Evolutionary conservation across 1,140 invertebrate genomes (phyloP).

Genomic region (Heterodera carotae): DNA sequence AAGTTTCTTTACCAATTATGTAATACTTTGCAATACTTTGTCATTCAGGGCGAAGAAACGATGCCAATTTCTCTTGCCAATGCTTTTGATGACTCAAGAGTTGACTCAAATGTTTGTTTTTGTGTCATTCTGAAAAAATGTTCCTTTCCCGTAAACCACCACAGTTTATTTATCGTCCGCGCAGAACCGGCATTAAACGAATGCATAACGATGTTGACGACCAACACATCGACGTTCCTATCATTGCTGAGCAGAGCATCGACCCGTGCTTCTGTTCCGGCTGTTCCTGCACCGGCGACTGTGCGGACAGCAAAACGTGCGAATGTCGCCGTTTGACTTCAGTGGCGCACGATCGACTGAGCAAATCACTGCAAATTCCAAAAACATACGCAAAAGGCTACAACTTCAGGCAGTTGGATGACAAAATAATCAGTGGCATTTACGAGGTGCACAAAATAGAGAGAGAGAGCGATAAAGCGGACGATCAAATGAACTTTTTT

Average conservation of each 20-base stretch:
- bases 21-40: not conserved
- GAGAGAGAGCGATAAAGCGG: too few relatives aligned
- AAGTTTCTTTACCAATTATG: not conserved
- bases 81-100: conserved; percentile 10
- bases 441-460: conserved; percentile 30
- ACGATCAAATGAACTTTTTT: too few relatives aligned
- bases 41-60: conserved; percentile 22
- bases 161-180: conserved; percentile 21
- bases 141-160: not conserved
- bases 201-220: not conserved
- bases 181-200: conserved; percentile 30
- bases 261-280: conserved; percentile 39
- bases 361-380: conserved; percentile 24
- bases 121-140: too few relatives aligned
- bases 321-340: conserved; percentile 42
- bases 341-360: conserved; percentile 33
- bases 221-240: not conserved
- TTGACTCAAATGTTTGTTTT: conserved; percentile 19
- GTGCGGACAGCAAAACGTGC: conserved; percentile 34
- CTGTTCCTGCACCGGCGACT: conserved; percentile 44
- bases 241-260: conserved; percentile 26
- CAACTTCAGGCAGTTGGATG: conserved; percentile 27
- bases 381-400: conserved; percentile 26
- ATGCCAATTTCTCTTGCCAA: conserved; percentile 33
- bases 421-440: conserved; percentile 42